phyloP scores from a whole-genome alignment of 92 coral and sea anemone species.

The Phenganax marumi region DNA sequence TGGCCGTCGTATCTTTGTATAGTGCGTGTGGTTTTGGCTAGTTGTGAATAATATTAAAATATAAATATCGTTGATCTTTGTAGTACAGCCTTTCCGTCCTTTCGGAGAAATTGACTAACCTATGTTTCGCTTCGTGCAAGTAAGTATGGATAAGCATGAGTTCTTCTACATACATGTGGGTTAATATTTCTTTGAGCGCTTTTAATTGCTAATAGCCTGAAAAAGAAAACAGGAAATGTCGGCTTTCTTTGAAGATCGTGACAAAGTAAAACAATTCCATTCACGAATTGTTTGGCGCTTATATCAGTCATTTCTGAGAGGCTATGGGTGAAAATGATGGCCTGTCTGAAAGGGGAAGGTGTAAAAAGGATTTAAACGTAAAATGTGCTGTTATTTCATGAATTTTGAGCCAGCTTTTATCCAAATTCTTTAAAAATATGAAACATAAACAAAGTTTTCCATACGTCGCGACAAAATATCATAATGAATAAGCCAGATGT shows the following conservation, averaged over 20 bases:
- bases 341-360: neutral
- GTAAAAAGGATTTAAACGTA: neutral
- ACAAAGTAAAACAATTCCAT: conserved; percentile 1
- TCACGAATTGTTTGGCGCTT: neutral
- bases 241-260: conserved; percentile 23
- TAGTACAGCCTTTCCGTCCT: neutral
- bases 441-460: conserved; percentile 17
- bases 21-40: neutral
- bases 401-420: neutral
- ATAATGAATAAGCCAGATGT: conserved; percentile 36
- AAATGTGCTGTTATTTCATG: neutral
- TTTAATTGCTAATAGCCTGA: neutral
- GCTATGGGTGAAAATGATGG: neutral
- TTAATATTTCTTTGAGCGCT: neutral
- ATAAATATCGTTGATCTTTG: neutral
- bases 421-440: neutral
- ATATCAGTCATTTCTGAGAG: neutral
- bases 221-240: conserved; percentile 38
- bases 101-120: neutral
- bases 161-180: neutral
- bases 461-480: conserved; percentile 16
- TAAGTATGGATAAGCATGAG: neutral
- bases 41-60: conserved; percentile 14
- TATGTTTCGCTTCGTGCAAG: neutral
- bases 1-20: neutral